Conservation (phyloP, 1,140 invertebrate species). For the Bradysia coprophila region DNA sequence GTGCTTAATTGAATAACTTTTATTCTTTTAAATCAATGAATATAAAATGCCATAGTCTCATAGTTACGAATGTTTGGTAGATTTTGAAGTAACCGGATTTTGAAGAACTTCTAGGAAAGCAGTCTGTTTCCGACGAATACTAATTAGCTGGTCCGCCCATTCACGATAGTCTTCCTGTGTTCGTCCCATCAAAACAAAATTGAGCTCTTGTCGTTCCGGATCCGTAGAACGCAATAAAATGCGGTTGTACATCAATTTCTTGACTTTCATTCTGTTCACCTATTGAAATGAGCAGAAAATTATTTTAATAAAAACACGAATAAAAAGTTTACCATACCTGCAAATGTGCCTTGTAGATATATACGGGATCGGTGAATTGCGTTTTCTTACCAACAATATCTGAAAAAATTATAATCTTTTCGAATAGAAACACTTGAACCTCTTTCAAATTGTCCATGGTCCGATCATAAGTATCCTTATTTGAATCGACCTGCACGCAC, state of each 20-base stretch:
- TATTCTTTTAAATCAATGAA: too few species aligned
- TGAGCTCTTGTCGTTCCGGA: conserved; percentile 48
- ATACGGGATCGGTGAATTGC: conserved; percentile 86
- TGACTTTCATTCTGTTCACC: conserved; percentile 86
- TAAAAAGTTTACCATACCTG: conserved; percentile 46
- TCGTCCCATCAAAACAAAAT: conserved; percentile 54
- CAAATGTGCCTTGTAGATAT: conserved; percentile 92
- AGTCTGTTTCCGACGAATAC: conserved; percentile 75
- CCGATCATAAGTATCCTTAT: conserved; percentile 32
- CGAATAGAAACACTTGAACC: conserved; percentile 92
- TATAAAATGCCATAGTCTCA: too few species aligned
- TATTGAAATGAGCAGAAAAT: conserved; percentile 19
- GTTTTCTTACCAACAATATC: conserved; percentile 87
- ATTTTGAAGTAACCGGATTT: conserved; percentile 69
- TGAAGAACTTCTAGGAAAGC: conserved; percentile 82
- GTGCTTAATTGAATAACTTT: too few species aligned
- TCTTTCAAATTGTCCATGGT: conserved; percentile 50
- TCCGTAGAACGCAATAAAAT: conserved; percentile 74
- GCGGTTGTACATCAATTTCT: conserved; percentile 38
- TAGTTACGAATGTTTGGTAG: conserved; percentile 6
- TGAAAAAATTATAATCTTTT: conserved; percentile 95
- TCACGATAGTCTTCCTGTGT: conserved; percentile 44
- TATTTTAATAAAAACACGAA: not conserved
- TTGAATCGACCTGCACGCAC: conserved; percentile 50
- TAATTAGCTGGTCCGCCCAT: conserved; percentile 66